A percentile compares a stretch with the other conserved stretches of the same genome.
Conservation (phyloP, 2,113 vertebrate species). For the Callionymus lyra region DNA sequence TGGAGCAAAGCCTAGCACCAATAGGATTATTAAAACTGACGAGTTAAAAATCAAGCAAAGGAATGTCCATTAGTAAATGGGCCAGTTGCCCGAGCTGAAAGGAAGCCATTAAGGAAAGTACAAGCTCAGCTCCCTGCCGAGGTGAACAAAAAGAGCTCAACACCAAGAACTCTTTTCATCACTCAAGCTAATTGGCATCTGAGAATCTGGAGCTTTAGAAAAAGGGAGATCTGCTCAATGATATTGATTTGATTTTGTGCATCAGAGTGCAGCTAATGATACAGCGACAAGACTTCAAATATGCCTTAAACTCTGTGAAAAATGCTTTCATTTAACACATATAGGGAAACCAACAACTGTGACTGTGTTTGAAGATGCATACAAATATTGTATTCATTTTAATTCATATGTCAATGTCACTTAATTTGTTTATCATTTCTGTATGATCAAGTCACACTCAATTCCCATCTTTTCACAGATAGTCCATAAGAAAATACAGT, state of each 20-base stretch:
- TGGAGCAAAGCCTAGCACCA: too few species aligned
- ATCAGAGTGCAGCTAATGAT: constrained; percentile 6
- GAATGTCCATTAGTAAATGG: constrained; percentile 51
- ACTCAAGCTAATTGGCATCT: constrained; percentile 61
- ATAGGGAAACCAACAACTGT: too few species aligned
- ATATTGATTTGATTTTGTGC: constrained; percentile 33
- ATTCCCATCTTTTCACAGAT: too few species aligned
- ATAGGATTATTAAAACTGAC: too few species aligned
- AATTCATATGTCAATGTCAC: neutral
- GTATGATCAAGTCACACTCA: too few species aligned
- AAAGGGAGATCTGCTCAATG: constrained; percentile 39
- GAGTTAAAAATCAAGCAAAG: constrained; percentile 39
- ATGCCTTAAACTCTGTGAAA: too few species aligned
- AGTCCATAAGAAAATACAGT: too few species aligned
- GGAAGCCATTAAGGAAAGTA: constrained; percentile 50
- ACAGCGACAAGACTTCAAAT: neutral
- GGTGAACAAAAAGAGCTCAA: constrained; percentile 52
- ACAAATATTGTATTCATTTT: too few species aligned
- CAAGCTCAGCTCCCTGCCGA: constrained; percentile 42
- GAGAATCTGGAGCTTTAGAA: constrained; percentile 41
- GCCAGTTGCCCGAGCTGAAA: constrained; percentile 37
- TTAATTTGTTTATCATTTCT: neutral
- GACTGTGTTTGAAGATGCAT: too few species aligned
- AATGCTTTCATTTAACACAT: too few species aligned
- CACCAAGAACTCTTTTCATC: constrained; percentile 50